A percentile compares a stretch with the other conserved stretches of the same genome.
Conservation (phyloP, 2,113 vertebrate species). For the Origma solitaria region DNA sequence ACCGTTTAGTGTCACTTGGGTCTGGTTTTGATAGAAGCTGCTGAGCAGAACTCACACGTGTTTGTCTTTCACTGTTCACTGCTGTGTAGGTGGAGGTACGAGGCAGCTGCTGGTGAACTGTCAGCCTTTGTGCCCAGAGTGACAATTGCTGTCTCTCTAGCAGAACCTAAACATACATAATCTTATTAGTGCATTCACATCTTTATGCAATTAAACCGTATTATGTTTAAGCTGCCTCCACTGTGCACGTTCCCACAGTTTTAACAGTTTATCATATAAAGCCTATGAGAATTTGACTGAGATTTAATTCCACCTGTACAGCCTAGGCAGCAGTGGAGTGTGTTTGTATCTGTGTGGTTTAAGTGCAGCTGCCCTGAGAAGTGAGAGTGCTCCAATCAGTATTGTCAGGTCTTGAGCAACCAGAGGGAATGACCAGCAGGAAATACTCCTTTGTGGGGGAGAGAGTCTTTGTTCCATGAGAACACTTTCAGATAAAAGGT, state of each 20-base stretch:
- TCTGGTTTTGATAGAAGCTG: conserved; percentile 48
- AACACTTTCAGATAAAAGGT: not conserved
- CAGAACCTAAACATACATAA: not conserved
- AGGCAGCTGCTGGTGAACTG: conserved; percentile 63
- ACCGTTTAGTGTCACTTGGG: not conserved
- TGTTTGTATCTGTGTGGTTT: not conserved
- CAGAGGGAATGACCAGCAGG: not conserved
- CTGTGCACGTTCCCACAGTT: not conserved
- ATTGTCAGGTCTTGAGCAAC: not conserved
- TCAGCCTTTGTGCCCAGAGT: conserved; percentile 23
- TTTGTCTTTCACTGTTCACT: conserved; percentile 33
- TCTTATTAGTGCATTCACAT: conserved; percentile 30
- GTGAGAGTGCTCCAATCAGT: not conserved
- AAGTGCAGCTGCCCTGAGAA: not conserved
- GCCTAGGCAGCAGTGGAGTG: not conserved
- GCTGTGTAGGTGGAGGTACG: conserved; percentile 21
- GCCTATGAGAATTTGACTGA: not conserved
- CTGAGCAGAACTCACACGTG: not conserved
- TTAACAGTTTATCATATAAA: not conserved
- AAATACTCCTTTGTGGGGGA: not conserved
- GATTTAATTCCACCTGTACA: not conserved
- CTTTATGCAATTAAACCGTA: not conserved
- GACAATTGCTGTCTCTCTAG: conserved; percentile 30
- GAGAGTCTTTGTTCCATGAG: not conserved
- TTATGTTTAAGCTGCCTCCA: not conserved